These are phyloP conservation scores for Antheraea pernyi DNA, from an alignment of 1,140 invertebrate species.

Conservation along the genomic window DNA sequence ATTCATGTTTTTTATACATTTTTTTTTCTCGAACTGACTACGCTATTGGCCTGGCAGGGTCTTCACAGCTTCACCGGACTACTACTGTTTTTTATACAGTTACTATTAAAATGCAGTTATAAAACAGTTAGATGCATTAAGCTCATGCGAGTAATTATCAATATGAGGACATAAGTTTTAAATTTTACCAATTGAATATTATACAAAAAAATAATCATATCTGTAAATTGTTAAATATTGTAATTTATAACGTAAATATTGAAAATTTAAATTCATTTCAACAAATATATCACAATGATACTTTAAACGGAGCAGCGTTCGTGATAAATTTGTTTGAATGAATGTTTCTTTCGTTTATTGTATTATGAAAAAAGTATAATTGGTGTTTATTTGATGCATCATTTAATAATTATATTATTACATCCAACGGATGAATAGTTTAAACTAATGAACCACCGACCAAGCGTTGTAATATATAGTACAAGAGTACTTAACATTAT, in stretches of 20 bases:
- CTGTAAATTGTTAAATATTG: neutral
- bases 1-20: too few species aligned
- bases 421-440: neutral
- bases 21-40: too few species aligned
- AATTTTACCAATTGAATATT: too few species aligned
- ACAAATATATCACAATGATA: neutral
- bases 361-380: neutral
- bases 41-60: too few species aligned
- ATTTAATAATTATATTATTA: neutral
- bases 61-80: too few species aligned
- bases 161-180: neutral
- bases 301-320: neutral
- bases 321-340: neutral
- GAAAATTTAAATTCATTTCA: neutral
- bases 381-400: neutral
- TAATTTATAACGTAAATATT: constrained; percentile 3
- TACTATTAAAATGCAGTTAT: too few species aligned
- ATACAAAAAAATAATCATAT: neutral
- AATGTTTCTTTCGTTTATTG: neutral
- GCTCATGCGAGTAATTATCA: neutral
- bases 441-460: too few species aligned
- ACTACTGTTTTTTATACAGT: too few species aligned
- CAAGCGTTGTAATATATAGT: too few species aligned
- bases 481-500: too few species aligned
- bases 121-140: too few species aligned